Conservation (phyloP, 2,113 vertebrate species). For the Nothocercus nigrocapillus region DNA sequence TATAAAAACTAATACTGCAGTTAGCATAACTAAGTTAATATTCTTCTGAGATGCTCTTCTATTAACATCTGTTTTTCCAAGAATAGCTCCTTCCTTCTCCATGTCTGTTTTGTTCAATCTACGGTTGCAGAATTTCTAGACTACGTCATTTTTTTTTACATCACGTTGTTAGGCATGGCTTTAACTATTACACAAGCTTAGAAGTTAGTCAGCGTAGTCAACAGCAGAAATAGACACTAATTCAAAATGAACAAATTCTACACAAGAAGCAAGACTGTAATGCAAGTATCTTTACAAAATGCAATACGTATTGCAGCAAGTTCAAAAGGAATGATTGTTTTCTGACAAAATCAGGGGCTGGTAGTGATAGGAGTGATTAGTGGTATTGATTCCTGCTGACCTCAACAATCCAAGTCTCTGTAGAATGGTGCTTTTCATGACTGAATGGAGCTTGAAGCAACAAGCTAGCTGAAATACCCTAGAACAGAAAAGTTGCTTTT, state of each 20-base stretch:
- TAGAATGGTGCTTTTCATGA: neutral
- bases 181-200: neutral
- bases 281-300: neutral
- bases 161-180: neutral
- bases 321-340: neutral
- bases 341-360: neutral
- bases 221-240: neutral
- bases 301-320: neutral
- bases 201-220: neutral
- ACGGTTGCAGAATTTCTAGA: too few relatives aligned
- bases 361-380: neutral
- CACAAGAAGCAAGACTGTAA: neutral
- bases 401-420: neutral
- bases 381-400: neutral
- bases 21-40: too few relatives aligned
- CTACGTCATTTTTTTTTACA: neutral
- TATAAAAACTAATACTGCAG: too few relatives aligned
- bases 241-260: neutral
- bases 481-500: neutral
- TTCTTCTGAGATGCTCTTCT: too few relatives aligned
- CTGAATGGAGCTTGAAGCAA: neutral
- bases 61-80: too few relatives aligned
- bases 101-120: too few relatives aligned
- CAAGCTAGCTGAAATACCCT: neutral
- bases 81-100: too few relatives aligned